Conservation (phyloP, 2,888 invertebrate species). For the Fissipunctia ypsillon region DNA sequence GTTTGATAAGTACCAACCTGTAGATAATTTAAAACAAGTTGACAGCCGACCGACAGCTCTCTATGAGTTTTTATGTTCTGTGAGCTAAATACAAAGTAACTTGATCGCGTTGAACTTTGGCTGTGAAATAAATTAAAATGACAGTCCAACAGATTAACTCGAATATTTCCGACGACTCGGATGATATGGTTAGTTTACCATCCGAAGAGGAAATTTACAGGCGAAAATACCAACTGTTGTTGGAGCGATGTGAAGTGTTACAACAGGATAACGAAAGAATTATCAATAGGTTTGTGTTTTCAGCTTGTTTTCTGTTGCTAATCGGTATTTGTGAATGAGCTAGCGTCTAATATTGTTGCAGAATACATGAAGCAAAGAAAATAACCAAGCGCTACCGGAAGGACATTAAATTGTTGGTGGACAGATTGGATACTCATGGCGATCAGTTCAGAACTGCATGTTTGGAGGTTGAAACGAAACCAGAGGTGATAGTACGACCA, state of each 20-base stretch:
- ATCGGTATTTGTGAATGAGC: conserved; percentile 60
- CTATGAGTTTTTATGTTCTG: no score
- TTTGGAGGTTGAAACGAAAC: conserved; percentile 89
- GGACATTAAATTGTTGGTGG: conserved; percentile 93
- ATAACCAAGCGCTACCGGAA: conserved; percentile 92
- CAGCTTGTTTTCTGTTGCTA: conserved; percentile 61
- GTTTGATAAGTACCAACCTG: conserved; percentile 70
- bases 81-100: no score
- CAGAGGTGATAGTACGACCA: conserved; percentile 75
- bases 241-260: conserved; percentile 94
- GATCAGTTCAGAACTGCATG: conserved; percentile 92
- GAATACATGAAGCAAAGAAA: conserved; percentile 93
- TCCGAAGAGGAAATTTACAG: conserved; percentile 93
- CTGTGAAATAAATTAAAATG: conserved; percentile 90
- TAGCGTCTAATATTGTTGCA: conserved; percentile 74
- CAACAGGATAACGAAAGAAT: conserved; percentile 95
- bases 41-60: conserved; percentile 75
- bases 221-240: conserved; percentile 93
- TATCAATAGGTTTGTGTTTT: conserved; percentile 90
- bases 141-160: conserved; percentile 90
- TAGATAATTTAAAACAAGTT: conserved; percentile 50
- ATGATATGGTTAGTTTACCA: conserved; percentile 90
- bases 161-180: conserved; percentile 90
- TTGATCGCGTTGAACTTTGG: conserved; percentile 86
- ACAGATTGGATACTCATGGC: conserved; percentile 92